Evolutionary conservation across 2,888 invertebrate genomes (phyloP).

Genomic region (Eristalinus sepulchralis): DNA sequence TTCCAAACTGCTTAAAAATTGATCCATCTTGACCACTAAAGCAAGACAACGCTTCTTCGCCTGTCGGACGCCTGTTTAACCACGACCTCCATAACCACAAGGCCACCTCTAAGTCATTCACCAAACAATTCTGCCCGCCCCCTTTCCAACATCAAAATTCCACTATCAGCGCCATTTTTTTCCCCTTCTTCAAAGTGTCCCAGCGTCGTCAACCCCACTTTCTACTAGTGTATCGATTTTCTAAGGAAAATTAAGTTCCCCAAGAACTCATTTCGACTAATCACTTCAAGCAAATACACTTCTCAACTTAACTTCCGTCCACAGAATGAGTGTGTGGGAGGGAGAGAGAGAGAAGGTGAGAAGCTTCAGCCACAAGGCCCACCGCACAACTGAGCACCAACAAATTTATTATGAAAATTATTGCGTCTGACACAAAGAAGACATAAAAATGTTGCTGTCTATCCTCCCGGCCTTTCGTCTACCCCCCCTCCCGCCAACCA

Average conservation of each 20-base stretch:
- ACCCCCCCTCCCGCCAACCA: neutral
- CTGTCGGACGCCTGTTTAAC: too few species aligned
- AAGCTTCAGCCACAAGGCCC: neutral
- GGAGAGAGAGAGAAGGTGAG: too few species aligned
- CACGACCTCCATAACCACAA: too few species aligned
- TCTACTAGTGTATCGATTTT: neutral
- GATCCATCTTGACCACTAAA: too few species aligned
- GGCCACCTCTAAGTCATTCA: too few species aligned
- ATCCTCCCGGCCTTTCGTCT: neutral
- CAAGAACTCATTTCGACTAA: neutral
- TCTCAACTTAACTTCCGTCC: neutral
- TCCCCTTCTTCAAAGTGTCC: neutral
- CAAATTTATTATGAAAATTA: conserved; percentile 32
- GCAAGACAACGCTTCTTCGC: too few species aligned
- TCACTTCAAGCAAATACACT: neutral
- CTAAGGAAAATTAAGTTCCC: neutral
- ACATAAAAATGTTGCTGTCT: conserved; percentile 7
- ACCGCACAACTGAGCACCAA: neutral
- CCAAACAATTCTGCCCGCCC: too few species aligned
- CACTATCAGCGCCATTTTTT: too few species aligned
- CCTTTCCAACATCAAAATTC: too few species aligned
- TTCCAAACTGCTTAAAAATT: too few species aligned
- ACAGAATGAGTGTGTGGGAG: too few species aligned
- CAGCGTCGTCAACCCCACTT: neutral
- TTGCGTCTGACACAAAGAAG: conserved; percentile 26